Conservation (phyloP, 2,888 invertebrate genomes). For the Ophraella communa region DNA sequence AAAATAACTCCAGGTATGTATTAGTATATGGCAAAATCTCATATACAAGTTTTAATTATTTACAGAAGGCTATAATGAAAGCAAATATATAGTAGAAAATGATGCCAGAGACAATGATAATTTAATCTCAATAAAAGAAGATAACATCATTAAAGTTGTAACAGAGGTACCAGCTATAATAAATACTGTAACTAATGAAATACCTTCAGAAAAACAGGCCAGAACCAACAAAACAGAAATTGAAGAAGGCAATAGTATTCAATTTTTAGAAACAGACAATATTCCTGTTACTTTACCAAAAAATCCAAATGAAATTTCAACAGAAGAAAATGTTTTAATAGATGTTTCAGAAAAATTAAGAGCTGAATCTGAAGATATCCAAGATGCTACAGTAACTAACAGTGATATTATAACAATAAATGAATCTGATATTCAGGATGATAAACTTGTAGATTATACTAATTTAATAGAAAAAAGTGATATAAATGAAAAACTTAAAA, state of each 20-base stretch:
- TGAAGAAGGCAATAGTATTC: neutral
- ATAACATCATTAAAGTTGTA: neutral
- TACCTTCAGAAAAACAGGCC: neutral
- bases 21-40: neutral
- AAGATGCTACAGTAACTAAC: neutral
- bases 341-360: neutral
- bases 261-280: neutral
- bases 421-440: neutral
- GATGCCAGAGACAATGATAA: neutral
- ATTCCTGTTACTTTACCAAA: neutral
- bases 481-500: conserved; percentile 16
- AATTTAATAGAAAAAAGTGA: neutral
- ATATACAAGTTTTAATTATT: neutral
- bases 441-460: neutral
- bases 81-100: neutral
- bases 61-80: no score
- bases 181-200: neutral
- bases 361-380: neutral
- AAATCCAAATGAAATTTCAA: neutral
- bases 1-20: neutral
- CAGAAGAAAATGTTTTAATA: neutral
- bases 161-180: neutral
- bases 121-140: neutral
- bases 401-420: neutral
- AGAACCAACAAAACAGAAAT: neutral